Evolutionary conservation across 1,140 invertebrate species (phyloP).

Genomic region (Nasonia vitripennis): DNA sequence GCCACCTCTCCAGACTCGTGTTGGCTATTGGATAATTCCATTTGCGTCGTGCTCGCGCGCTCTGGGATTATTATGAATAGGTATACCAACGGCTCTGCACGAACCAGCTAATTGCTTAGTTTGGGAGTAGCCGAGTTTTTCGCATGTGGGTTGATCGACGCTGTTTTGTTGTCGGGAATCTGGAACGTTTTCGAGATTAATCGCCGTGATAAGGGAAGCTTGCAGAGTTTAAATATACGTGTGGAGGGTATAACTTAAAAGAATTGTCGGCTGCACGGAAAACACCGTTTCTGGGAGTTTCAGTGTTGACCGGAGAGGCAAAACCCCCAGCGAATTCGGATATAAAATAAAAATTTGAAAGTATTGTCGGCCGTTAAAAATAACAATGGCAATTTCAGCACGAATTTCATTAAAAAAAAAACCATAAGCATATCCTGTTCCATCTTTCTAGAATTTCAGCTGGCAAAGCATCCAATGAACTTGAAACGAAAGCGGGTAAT

Average conservation of each 20-base stretch:
- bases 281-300: background rate
- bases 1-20: background rate
- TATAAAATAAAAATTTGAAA: no score
- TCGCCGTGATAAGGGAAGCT: background rate
- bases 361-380: background rate
- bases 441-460: background rate
- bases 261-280: background rate
- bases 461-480: background rate
- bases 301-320: no score
- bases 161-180: background rate
- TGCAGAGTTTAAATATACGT: background rate
- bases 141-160: background rate
- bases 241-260: background rate
- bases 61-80: background rate
- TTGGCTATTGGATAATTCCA: background rate
- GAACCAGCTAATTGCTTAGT: background rate
- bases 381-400: background rate
- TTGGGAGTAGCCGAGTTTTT: background rate
- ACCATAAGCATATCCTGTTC: background rate
- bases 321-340: no score
- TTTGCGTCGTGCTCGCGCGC: background rate
- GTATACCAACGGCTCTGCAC: background rate
- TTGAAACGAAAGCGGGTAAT: constrained; percentile 30
- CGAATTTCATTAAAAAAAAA: background rate
- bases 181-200: background rate